phyloP scores from a whole-genome alignment of 2,113 vertebrate species.

The Oncorhynchus nerka region DNA sequence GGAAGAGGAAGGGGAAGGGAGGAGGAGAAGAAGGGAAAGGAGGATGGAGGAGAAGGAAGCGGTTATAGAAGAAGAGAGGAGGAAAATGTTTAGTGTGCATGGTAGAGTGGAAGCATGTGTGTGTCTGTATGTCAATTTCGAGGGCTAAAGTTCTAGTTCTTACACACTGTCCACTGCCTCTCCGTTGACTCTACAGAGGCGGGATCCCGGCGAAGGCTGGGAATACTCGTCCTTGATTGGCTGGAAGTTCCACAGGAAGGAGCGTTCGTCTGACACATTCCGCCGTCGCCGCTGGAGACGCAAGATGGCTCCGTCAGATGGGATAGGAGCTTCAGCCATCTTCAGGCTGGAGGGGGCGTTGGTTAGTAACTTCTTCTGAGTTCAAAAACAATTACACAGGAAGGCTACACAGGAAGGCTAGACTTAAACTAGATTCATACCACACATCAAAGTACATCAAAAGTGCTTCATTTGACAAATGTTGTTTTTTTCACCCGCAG shows the following conservation, averaged over 20 bases:
- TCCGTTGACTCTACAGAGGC: constrained; percentile 48
- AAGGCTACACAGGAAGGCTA: too few relatives aligned
- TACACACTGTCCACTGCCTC: not conserved
- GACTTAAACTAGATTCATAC: too few relatives aligned
- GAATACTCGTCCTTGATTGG: constrained; percentile 96
- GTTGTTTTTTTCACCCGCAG: too few relatives aligned
- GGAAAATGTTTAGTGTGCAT: too few relatives aligned
- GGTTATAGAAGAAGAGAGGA: too few relatives aligned
- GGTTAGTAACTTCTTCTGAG: constrained; percentile 71
- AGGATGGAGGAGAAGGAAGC: too few relatives aligned
- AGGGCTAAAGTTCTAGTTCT: not conserved
- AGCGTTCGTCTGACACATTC: constrained; percentile 88
- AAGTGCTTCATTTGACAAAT: too few relatives aligned
- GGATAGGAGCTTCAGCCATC: constrained; percentile 86
- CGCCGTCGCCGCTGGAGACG: constrained; percentile 92
- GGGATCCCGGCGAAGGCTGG: constrained; percentile 86
- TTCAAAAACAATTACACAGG: not conserved
- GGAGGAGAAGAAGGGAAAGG: too few relatives aligned
- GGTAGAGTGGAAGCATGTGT: too few relatives aligned
- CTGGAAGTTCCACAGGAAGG: constrained; percentile 95
- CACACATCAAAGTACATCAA: too few relatives aligned
- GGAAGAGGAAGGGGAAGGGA: constrained; percentile 16
- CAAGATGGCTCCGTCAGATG: constrained; percentile 90
- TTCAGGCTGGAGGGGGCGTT: constrained; percentile 93
- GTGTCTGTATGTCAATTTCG: too few relatives aligned